Conservation (phyloP, 2,797 vertebrate species). For the Phyllotis vaccarum region DNA sequence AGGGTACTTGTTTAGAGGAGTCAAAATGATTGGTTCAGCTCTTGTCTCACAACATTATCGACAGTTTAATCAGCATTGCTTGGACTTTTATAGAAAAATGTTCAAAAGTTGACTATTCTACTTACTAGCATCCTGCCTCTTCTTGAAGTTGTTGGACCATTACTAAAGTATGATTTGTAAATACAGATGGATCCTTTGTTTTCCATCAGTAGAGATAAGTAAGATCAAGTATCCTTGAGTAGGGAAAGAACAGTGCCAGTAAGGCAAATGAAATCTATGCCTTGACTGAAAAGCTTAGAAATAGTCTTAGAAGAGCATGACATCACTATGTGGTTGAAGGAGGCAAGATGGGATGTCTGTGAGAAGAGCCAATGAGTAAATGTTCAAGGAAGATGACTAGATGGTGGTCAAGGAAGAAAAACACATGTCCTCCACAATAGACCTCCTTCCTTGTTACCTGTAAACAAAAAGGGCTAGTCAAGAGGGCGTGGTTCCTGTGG, state of each 20-base stretch:
- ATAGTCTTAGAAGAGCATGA: background rate
- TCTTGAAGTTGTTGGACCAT: background rate
- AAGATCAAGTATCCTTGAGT: background rate
- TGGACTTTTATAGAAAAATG: conserved; percentile 8
- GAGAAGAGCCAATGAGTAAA: background rate
- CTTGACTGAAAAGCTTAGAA: background rate
- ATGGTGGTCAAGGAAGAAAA: background rate
- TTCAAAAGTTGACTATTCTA: background rate
- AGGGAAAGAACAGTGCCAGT: background rate
- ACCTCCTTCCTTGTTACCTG: background rate
- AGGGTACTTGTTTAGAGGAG: background rate
- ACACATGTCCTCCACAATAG: background rate
- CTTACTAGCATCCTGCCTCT: background rate
- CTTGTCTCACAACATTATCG: background rate
- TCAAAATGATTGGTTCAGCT: background rate
- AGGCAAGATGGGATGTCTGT: background rate
- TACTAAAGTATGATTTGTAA: background rate
- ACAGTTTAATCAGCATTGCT: background rate
- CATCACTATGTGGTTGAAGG: background rate
- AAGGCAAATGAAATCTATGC: background rate
- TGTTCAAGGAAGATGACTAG: background rate
- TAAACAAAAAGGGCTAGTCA: background rate
- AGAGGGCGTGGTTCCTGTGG: background rate
- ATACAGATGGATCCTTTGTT: background rate
- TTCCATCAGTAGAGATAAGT: background rate